Evolutionary conservation across 2,797 vertebrate genomes (phyloP), one percentile per base, ranked within the genome.

Genomic region (Acanthiza pusilla): DNA sequence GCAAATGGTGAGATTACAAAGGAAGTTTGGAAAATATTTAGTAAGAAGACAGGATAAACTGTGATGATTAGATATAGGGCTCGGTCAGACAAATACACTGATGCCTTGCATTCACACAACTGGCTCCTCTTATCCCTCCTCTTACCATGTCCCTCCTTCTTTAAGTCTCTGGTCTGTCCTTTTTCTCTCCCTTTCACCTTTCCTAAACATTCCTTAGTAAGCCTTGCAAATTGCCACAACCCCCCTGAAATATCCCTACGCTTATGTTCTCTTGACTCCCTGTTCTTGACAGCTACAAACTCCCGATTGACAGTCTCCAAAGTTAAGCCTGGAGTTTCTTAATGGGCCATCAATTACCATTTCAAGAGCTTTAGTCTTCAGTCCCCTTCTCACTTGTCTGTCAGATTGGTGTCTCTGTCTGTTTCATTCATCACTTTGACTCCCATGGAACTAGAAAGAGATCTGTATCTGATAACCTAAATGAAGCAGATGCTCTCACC

Each of bases 261-360:
- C 14, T 53, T 50, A 6, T 0, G 0, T 34, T 71, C 29, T 66
- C 7, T 38, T 79, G 17, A 5, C 47, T 65, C 11, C 10, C 3
- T 17, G 7, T 13, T 60, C 47, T 70, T 66, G 42, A 20, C 51
- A 87, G 27, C 25, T 53, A 7, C 1, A 0, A 17, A 36, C 36
- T 61, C 42, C 42, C 36, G 42, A 51, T 4, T 53, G 51, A 70
- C 51, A 54, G 4, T 15, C 38, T 77, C 32, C 70, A 32, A 38
- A 87, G 21, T 53, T 51, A 53, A 51, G 13, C 27, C 43, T 11
- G 17, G 22, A 23, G 7, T 85, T 70, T 77, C 34, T 70, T 90
- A 66, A 47, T 30, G n/a, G 68, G 42, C 47, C 26, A 36, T 43
- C 48, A 72, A 26, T 63, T 68, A 43, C 36, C 10, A 19, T 73